Evolutionary conservation across 92 coral and sea anemone species (phyloP).

Genomic region (Zoanthus gigantus): DNA sequence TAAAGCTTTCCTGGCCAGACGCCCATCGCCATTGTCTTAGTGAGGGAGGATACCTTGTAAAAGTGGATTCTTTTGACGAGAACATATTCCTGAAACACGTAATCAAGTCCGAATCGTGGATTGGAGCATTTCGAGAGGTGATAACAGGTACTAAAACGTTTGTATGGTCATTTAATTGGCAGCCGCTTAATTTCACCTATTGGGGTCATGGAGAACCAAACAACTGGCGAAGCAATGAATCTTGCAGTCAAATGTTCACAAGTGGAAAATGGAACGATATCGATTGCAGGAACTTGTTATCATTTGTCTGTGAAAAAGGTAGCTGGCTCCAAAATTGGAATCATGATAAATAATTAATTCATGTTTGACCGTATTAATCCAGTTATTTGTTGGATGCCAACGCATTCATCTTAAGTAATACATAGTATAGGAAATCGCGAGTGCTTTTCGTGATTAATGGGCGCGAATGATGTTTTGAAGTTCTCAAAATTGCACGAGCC

Average conservation of each 20-base stretch:
- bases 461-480: too few species aligned
- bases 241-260: background rate
- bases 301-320: constrained; percentile 31
- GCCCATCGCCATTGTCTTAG: background rate
- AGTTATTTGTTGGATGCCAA: too few species aligned
- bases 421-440: too few species aligned
- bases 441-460: too few species aligned
- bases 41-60: constrained; percentile 14
- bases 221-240: background rate
- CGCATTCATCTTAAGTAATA: too few species aligned
- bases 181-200: background rate
- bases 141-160: background rate
- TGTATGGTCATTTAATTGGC: constrained; percentile 1
- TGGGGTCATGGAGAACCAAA: background rate
- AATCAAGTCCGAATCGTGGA: background rate
- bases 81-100: constrained; percentile 1
- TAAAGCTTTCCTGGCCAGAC: constrained; percentile 1
- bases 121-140: constrained; percentile 14
- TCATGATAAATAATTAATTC: too few species aligned
- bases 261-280: constrained; percentile 12
- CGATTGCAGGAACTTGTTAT: background rate
- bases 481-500: too few species aligned
- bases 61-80: background rate
- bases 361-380: too few species aligned
- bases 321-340: background rate